Evolutionary conservation across 2,888 invertebrate species (phyloP).

Genomic region (Plagodis pulveraria): DNA sequence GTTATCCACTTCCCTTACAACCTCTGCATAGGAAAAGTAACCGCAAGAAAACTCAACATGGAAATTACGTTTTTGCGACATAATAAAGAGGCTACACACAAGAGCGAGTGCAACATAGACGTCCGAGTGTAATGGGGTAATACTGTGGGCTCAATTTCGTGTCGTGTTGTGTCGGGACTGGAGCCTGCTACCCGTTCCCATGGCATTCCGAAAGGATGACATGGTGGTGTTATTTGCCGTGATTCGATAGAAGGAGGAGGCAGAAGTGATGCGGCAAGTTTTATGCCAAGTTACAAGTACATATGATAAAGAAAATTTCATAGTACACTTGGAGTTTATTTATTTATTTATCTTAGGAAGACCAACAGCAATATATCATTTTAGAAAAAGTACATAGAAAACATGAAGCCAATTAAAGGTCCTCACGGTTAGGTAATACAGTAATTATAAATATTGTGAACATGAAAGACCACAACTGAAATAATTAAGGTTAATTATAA

Average conservation of each 20-base stretch:
- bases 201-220: conserved; percentile 70
- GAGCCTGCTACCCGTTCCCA: conserved; percentile 72
- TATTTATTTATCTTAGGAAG: no score
- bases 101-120: conserved; percentile 11
- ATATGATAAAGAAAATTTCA: no score
- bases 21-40: conserved; percentile 14
- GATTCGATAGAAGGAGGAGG: conserved; percentile 34
- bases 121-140: conserved; percentile 58
- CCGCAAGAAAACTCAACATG: conserved; percentile 21
- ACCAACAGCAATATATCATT: no score
- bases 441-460: no score
- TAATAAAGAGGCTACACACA: conserved; percentile 20
- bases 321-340: no score
- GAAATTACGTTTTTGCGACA: conserved; percentile 27
- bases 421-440: no score
- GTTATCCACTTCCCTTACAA: neutral
- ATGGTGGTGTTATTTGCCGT: conserved; percentile 60
- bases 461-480: no score
- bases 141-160: conserved; percentile 67
- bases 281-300: neutral
- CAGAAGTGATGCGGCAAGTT: conserved; percentile 24
- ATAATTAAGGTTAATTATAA: no score
- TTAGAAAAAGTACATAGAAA: no score
- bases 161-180: conserved; percentile 57
- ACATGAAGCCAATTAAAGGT: no score